These are phyloP conservation scores for Micronycteris hirsuta DNA, from an alignment of 2,113 vertebrate species.

Conservation along the genomic window DNA sequence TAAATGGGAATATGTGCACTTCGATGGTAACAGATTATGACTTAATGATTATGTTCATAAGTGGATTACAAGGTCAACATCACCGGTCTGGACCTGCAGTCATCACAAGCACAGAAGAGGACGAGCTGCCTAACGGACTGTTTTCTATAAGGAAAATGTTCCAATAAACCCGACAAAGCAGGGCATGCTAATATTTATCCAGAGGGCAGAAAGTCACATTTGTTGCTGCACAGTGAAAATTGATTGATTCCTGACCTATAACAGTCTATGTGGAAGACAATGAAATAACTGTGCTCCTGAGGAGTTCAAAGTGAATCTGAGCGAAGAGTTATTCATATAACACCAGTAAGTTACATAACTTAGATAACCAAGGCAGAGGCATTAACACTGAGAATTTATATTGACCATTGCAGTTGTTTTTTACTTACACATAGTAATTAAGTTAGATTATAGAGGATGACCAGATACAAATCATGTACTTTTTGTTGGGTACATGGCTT, in stretches of 20 bases:
- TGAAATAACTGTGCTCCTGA: constrained; percentile 26
- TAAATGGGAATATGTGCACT: constrained; percentile 47
- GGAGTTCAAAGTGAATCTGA: constrained; percentile 10
- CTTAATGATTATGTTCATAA: constrained; percentile 41
- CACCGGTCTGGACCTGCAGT: neutral
- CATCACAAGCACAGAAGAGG: constrained; percentile 20
- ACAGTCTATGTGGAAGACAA: constrained; percentile 50
- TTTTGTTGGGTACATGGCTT: neutral
- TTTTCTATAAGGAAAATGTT: constrained; percentile 60
- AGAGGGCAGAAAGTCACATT: constrained; percentile 68
- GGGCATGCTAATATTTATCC: constrained; percentile 68
- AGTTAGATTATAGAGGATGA: neutral
- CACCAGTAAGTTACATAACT: neutral
- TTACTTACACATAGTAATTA: neutral
- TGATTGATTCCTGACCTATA: constrained; percentile 56
- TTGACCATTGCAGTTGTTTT: neutral
- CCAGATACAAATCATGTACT: neutral
- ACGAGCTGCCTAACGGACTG: neutral
- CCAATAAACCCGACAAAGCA: constrained; percentile 50
- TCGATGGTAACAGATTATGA: constrained; percentile 21
- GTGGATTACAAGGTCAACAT: constrained; percentile 36
- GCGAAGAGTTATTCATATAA: neutral
- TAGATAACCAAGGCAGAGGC: neutral
- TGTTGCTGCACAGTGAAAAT: constrained; percentile 51
- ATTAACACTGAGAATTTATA: neutral